Evolutionary conservation across 2,888 invertebrate genomes (phyloP), one percentile per base, ranked within the genome.

Genomic region (Ellobium chinense): DNA sequence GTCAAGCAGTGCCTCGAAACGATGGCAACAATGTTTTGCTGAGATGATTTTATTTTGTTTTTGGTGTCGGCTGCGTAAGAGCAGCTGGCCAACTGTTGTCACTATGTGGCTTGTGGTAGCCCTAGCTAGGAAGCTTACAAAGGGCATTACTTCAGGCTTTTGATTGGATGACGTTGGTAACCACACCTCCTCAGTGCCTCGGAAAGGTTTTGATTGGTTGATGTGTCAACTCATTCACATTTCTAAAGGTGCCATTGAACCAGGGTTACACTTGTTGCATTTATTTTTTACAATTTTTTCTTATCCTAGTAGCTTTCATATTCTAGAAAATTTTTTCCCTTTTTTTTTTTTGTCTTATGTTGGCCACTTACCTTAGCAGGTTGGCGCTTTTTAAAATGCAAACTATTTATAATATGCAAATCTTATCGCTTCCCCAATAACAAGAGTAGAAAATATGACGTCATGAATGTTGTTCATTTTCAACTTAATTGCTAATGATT

Each of bases 131-230:
- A 24, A 56, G 65, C 75, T 75, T 76, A 56, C 2, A 63, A 76
- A 66, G 66, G 65, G 66, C 66, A 65, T n/a, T 24, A 76, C 39
- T 54, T 31, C 73, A 60, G 14, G 37, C 37, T 36, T 66, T 14
- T 29, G 34, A 14, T 63, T 66, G 39, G 4, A 63, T 14, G 18
- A 14, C 39, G 66, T 76, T 76, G n/a, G 65, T 76, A 36, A 56
- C 66, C 66, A 56, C 54, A 65, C 70, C 56, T 31, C 46, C 56
- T 39, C 24, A 24, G 73, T 74, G 62, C 29, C 73, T 74, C 39
- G 37, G 73, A 74, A 62, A 5, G 27, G 29, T 36, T 36, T 46
- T 68, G 46, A 46, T 70, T n/a, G 58, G 39, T 1, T 12, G 5
- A 27, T 18, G 37, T 4, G 56, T 58, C 37, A 56, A n/a, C 27